phyloP scores from a whole-genome alignment of 2,113 vertebrate genomes.

The Ciconia boyciana region DNA sequence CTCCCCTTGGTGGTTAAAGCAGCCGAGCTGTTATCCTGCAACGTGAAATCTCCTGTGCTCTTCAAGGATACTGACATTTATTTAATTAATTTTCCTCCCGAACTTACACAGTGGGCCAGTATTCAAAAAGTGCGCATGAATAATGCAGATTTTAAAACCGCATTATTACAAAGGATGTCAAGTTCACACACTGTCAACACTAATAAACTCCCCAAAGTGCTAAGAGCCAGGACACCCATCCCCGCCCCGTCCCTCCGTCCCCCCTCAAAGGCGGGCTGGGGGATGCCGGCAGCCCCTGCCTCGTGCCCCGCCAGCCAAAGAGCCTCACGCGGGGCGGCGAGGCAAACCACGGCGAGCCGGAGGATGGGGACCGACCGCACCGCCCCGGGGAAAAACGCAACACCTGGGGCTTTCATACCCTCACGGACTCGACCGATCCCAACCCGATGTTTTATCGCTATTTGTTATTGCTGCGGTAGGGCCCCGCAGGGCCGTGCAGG shows the following conservation, averaged over 20 bases:
- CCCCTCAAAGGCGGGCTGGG: not conserved
- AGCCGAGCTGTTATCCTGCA: not conserved
- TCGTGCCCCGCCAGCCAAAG: not conserved
- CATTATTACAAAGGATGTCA: slow-evolving; percentile 70
- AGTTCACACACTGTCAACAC: slow-evolving; percentile 72
- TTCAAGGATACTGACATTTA: slow-evolving; percentile 58
- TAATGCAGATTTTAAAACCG: slow-evolving; percentile 66
- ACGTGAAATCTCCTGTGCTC: slow-evolving; percentile 31
- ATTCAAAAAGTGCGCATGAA: slow-evolving; percentile 56
- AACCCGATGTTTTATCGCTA: not conserved
- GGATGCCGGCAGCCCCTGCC: not conserved
- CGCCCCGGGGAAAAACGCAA: not conserved
- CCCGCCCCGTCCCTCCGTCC: not conserved
- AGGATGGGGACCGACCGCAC: not conserved
- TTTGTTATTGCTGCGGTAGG: not conserved
- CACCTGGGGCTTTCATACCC: not conserved
- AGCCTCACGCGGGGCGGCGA: not conserved
- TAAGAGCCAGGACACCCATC: slow-evolving; percentile 50
- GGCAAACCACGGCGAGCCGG: not conserved
- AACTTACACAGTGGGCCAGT: slow-evolving; percentile 57
- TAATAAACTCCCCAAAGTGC: slow-evolving; percentile 66
- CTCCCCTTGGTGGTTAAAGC: not conserved
- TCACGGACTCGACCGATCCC: not conserved
- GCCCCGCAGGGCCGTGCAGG: fast-evolving
- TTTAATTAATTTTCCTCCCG: slow-evolving; percentile 62